A percentile compares a stretch with the other conserved stretches of the same genome.
These are phyloP conservation scores for Stenotaenia linearis DNA, from an alignment of 2,888 invertebrate genomes.

Conservation along the genomic window DNA sequence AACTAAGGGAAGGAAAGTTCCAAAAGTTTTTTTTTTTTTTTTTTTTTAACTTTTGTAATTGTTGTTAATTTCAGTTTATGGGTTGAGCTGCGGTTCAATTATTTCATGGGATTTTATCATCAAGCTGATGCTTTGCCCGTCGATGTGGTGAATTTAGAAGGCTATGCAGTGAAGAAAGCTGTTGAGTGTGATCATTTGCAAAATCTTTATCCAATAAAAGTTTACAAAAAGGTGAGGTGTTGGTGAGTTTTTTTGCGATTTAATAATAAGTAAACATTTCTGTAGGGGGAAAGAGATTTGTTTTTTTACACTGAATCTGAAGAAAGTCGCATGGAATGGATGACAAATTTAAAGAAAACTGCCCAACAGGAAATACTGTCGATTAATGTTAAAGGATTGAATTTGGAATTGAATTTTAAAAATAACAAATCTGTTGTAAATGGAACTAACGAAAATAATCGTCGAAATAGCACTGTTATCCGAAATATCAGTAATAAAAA, in stretches of 20 bases:
- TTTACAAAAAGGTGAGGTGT: not conserved
- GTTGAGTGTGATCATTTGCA: constrained; percentile 27
- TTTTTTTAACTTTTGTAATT: too few relatives aligned
- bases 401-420: not conserved
- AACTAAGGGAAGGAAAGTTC: too few relatives aligned
- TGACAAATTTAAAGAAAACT: not conserved
- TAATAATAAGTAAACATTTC: not conserved
- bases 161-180: not conserved
- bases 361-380: not conserved
- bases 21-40: too few relatives aligned
- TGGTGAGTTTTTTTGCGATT: not conserved
- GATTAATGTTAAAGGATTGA: not conserved
- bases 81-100: constrained; percentile 22
- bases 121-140: not conserved
- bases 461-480: not conserved
- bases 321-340: constrained; percentile 14
- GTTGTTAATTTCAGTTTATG: too few relatives aligned
- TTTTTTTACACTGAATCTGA: constrained; percentile 12
- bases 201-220: constrained; percentile 11
- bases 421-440: not conserved
- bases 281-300: not conserved
- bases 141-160: not conserved
- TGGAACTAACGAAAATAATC: not conserved
- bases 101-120: not conserved
- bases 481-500: not conserved